A percentile compares a stretch with the other conserved stretches of the same genome.
These are phyloP conservation scores for Pelecanoides urinatrix DNA, from an alignment of 2,113 vertebrate genomes.

Conservation along the genomic window DNA sequence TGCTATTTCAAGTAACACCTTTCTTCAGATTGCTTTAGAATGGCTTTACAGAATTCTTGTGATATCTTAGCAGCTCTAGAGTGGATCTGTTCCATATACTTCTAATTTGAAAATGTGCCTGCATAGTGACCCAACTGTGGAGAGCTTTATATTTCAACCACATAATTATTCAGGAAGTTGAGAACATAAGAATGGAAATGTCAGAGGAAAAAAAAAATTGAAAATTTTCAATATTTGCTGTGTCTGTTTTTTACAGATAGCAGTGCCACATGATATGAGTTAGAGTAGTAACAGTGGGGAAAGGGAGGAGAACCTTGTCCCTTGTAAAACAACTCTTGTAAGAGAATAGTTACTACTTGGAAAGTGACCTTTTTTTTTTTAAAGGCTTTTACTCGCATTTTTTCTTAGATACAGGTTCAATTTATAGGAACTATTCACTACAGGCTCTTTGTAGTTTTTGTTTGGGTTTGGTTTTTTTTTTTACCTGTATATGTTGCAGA, in stretches of 20 bases:
- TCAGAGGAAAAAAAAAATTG: not conserved
- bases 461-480: not conserved
- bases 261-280: not conserved
- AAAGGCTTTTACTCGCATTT: not conserved
- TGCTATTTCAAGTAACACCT: not conserved
- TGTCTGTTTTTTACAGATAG: not conserved
- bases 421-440: not conserved
- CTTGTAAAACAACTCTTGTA: not conserved
- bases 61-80: not conserved
- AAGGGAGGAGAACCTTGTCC: not conserved
- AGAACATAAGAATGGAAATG: not conserved
- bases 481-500: not conserved
- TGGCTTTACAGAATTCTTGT: not conserved
- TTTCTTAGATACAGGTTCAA: not conserved
- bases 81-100: not conserved
- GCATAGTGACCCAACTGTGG: not conserved
- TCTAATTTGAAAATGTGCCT: not conserved
- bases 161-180: not conserved
- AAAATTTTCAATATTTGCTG: not conserved
- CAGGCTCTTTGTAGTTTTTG: not conserved
- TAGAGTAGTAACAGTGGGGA: not conserved
- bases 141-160: not conserved
- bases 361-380: not conserved
- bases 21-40: not conserved
- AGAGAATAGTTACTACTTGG: not conserved